phyloP scores from a whole-genome alignment of 2,888 invertebrate genomes.

The Myopa tessellatipennis region DNA sequence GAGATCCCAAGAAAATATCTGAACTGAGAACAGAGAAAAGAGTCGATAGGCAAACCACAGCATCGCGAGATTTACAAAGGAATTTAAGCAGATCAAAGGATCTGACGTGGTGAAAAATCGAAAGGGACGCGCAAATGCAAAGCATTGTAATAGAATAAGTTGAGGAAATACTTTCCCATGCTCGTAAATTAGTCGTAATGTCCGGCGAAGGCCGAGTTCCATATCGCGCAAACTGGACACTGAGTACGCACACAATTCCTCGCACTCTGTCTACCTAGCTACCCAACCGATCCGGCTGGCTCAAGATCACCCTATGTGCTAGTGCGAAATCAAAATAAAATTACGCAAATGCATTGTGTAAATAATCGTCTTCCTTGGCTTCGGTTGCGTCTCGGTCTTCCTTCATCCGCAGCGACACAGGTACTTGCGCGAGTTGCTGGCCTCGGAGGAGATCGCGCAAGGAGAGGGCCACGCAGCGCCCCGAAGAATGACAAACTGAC shows the following conservation, averaged over 20 bases:
- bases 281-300: slow-evolving; percentile 7
- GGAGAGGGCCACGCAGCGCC: background rate
- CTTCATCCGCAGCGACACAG: background rate
- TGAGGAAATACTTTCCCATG: slow-evolving; percentile 37
- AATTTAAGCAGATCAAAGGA: slow-evolving; percentile 31
- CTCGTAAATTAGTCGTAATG: slow-evolving; percentile 34
- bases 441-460: no score
- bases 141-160: background rate
- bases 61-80: slow-evolving; percentile 34
- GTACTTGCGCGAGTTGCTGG: no score
- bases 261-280: background rate
- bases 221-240: slow-evolving; percentile 33
- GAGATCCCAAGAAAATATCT: background rate
- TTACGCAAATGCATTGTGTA: slow-evolving; percentile 65
- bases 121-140: background rate
- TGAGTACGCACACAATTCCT: background rate
- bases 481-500: slow-evolving; percentile 29
- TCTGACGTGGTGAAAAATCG: background rate
- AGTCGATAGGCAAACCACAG: slow-evolving; percentile 31
- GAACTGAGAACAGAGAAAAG: background rate
- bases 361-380: slow-evolving; percentile 42
- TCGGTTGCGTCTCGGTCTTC: background rate
- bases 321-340: slow-evolving; percentile 57
- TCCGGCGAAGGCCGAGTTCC: slow-evolving; percentile 14
- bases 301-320: slow-evolving; percentile 30